These are phyloP conservation scores for Brachionus angularis DNA, from an alignment of 1,140 invertebrate species.

Conservation along the genomic window DNA sequence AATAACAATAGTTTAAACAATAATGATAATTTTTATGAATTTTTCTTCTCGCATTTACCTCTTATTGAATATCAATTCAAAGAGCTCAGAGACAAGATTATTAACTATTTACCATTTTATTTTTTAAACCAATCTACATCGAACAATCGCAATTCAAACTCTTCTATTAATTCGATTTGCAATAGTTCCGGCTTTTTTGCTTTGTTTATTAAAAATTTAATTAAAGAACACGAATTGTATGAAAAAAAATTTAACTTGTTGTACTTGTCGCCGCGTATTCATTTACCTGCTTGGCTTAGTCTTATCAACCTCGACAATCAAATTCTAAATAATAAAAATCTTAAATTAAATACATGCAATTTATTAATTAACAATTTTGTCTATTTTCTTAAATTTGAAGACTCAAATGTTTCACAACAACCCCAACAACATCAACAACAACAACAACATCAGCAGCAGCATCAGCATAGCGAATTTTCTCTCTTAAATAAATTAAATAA, in stretches of 20 bases:
- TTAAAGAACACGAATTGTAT: neutral
- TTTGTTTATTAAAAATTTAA: neutral
- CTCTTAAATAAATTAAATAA: no score
- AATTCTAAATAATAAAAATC: neutral
- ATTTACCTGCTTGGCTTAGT: neutral
- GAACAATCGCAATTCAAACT: no score
- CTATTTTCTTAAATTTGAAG: neutral
- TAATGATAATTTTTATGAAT: conserved; percentile 35
- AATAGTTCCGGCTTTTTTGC: neutral
- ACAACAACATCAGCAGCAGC: no score
- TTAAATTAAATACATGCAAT: neutral
- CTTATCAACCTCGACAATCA: conserved; percentile 2
- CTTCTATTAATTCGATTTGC: no score
- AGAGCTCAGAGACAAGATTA: neutral
- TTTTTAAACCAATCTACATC: neutral
- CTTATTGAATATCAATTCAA: conserved; percentile 39
- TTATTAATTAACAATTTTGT: neutral
- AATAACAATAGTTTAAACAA: no score
- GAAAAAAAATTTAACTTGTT: conserved; percentile 7
- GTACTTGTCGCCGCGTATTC: neutral
- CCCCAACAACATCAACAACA: no score
- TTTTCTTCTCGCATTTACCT: conserved; percentile 35
- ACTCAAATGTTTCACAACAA: no score
- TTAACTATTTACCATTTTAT: neutral
- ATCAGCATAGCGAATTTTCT: no score